These are phyloP conservation scores for Xestia xanthographa DNA, from an alignment of 2,888 invertebrate genomes.

Conservation along the genomic window DNA sequence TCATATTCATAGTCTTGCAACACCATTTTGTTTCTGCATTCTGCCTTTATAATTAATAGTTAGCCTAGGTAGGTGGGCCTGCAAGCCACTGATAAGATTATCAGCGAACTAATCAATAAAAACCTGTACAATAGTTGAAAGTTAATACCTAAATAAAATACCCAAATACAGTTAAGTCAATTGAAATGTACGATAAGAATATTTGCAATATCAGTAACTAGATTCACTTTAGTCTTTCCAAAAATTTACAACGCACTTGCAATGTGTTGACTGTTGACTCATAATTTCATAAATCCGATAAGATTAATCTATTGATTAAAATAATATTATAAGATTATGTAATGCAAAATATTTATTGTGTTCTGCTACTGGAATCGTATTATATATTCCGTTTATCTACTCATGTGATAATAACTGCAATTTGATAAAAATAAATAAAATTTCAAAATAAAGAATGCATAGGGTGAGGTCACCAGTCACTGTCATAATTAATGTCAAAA, in stretches of 20 bases:
- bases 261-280: not conserved
- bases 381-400: no score
- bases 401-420: no score
- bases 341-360: not conserved
- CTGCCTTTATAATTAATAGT: conserved; percentile 7
- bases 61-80: not conserved
- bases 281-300: conserved; percentile 7
- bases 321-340: not conserved
- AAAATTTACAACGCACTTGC: conserved; percentile 27
- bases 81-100: conserved; percentile 8
- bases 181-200: conserved; percentile 26
- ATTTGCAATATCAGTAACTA: not conserved
- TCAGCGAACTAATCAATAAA: conserved; percentile 22
- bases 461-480: conserved; percentile 29
- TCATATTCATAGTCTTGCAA: conserved; percentile 1
- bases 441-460: conserved; percentile 7
- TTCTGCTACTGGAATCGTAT: conserved; percentile 3
- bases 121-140: conserved; percentile 13
- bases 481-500: not conserved
- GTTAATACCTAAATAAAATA: no score
- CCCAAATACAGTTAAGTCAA: conserved; percentile 23
- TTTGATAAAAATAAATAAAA: not conserved
- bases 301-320: not conserved
- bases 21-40: conserved; percentile 7
- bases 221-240: not conserved